Evolutionary conservation across 2,888 invertebrate species (phyloP).

Genomic region (Crossocerus cetratus): DNA sequence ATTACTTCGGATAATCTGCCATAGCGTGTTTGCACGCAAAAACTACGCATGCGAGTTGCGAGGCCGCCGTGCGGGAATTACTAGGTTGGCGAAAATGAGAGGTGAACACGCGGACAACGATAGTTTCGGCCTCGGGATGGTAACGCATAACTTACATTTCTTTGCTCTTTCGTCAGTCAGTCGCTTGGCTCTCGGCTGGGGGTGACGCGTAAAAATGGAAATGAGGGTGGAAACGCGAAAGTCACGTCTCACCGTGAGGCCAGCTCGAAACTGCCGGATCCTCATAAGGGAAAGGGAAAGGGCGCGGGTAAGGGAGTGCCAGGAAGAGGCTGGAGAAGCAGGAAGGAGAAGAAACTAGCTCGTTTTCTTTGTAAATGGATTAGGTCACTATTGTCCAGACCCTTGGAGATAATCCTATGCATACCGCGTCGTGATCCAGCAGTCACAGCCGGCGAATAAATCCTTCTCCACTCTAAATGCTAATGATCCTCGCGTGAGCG

Average conservation of each 20-base stretch:
- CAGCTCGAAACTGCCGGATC: not conserved
- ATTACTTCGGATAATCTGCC: not conserved
- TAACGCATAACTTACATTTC: not conserved
- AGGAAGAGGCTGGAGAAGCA: not conserved
- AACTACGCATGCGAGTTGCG: too few relatives aligned
- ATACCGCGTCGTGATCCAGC: constrained; percentile 64
- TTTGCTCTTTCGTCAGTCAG: constrained; percentile 33
- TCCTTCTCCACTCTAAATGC: constrained; percentile 70
- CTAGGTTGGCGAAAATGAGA: not conserved
- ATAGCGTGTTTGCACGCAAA: too few relatives aligned
- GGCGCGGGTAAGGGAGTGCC: not conserved
- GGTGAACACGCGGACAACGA: constrained; percentile 1
- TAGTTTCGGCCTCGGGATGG: not conserved
- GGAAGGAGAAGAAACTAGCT: constrained; percentile 39
- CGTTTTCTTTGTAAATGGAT: constrained; percentile 60
- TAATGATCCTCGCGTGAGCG: constrained; percentile 63
- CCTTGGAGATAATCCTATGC: constrained; percentile 65
- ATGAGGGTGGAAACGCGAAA: constrained; percentile 34
- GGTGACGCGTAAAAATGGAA: constrained; percentile 34
- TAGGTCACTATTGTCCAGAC: constrained; percentile 59
- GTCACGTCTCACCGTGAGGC: not conserved
- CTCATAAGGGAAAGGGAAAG: constrained; percentile 1
- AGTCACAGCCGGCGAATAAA: constrained; percentile 65
- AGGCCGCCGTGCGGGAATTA: not conserved
- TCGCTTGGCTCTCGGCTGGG: not conserved